A percentile compares a stretch with the other conserved stretches of the same genome.
These are phyloP conservation scores for Agrotis ipsilon DNA, from an alignment of 2,888 invertebrate species.

Conservation along the genomic window DNA sequence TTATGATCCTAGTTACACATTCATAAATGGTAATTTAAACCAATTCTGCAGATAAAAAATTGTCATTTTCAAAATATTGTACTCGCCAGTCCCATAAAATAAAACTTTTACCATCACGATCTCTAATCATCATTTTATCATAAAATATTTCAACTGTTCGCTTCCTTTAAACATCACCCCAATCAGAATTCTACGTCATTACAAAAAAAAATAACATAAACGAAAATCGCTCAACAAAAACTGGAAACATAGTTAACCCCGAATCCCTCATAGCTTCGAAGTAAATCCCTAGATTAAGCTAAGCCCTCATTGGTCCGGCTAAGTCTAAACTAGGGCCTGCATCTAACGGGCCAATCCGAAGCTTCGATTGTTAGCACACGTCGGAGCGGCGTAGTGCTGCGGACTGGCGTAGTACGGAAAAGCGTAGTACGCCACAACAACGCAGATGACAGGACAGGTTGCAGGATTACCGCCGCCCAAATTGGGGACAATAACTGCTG, in stretches of 20 bases:
- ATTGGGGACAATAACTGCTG: constrained; percentile 51
- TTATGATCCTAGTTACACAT: too few species aligned
- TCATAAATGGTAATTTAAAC: too few species aligned
- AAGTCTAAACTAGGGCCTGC: constrained; percentile 47
- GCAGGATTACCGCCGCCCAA: constrained; percentile 50
- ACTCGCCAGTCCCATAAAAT: too few species aligned
- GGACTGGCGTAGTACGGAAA: constrained; percentile 2
- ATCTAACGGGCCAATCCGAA: constrained; percentile 33
- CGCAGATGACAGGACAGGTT: constrained; percentile 46
- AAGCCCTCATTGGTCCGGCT: constrained; percentile 44
- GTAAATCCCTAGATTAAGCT: constrained; percentile 44
- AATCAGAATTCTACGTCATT: neutral
- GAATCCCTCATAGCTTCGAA: constrained; percentile 28
- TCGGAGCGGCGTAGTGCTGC: constrained; percentile 3
- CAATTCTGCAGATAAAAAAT: too few species aligned
- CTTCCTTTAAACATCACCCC: neutral
- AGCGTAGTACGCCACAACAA: constrained; percentile 8
- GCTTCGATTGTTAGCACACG: constrained; percentile 51
- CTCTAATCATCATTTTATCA: too few species aligned
- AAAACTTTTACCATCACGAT: neutral
- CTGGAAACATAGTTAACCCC: constrained; percentile 18
- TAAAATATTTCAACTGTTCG: neutral
- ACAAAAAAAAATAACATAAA: neutral
- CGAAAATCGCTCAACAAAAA: constrained; percentile 5
- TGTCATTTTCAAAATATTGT: too few species aligned